phyloP scores from a whole-genome alignment of 1,140 invertebrate genomes.

The Oncopodura yosiiana region DNA sequence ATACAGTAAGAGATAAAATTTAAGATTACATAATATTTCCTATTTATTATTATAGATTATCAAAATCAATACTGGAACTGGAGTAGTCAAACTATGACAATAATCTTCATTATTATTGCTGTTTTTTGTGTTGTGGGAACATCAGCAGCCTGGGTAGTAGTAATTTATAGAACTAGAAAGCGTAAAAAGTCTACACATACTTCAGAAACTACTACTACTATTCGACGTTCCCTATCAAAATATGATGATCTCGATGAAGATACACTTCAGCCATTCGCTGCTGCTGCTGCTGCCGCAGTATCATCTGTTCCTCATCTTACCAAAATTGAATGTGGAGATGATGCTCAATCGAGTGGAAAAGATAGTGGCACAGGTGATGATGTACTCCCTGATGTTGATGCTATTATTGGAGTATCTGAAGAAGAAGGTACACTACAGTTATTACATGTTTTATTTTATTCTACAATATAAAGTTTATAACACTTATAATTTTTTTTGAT shows the following conservation, averaged over 20 bases:
- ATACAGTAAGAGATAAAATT: not conserved
- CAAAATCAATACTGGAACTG: slow-evolving; percentile 8
- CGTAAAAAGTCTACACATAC: slow-evolving; percentile 37
- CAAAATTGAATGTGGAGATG: slow-evolving; percentile 21
- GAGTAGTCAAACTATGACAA: slow-evolving; percentile 28
- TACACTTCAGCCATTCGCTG: slow-evolving; percentile 7
- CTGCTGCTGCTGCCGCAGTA: not conserved
- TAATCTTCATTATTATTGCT: slow-evolving; percentile 33
- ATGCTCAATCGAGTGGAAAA: slow-evolving; percentile 25
- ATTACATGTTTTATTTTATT: no score
- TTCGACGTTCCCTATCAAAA: slow-evolving; percentile 6
- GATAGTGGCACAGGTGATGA: slow-evolving; percentile 32
- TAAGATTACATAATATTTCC: not conserved
- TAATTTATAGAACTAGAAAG: slow-evolving; percentile 76
- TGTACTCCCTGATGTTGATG: slow-evolving; percentile 15
- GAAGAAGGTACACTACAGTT: slow-evolving; percentile 19
- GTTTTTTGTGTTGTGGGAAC: slow-evolving; percentile 81
- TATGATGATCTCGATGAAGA: slow-evolving; percentile 20
- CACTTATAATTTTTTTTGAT: not conserved
- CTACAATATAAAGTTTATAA: no score
- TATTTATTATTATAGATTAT: not conserved
- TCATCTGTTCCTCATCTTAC: slow-evolving; percentile 2
- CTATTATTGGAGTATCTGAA: slow-evolving; percentile 3
- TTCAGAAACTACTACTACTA: not conserved
- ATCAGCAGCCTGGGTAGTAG: slow-evolving; percentile 80